phyloP scores from a whole-genome alignment of 2,797 vertebrate species.

The Ciconia nigra region DNA sequence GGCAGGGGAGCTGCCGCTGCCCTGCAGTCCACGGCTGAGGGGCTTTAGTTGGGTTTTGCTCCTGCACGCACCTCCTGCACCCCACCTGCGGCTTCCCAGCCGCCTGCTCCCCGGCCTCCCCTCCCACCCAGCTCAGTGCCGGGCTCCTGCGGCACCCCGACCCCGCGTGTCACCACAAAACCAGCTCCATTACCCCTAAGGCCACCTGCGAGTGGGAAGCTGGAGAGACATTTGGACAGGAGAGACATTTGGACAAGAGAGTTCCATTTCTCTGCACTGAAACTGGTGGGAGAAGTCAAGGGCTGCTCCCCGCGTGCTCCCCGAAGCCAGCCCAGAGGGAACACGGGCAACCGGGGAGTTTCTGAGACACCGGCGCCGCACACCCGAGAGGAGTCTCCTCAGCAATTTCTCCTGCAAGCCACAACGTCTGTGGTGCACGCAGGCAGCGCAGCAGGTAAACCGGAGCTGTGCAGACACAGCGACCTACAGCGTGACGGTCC shows the following conservation, averaged over 20 bases:
- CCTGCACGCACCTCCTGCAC: background rate
- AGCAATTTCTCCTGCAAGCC: background rate
- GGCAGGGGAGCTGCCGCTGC: background rate
- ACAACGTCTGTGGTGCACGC: accelerated
- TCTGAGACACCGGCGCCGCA: accelerated
- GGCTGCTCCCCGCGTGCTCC: background rate
- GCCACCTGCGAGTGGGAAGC: background rate
- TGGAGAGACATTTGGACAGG: background rate
- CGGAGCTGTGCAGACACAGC: background rate
- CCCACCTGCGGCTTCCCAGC: background rate
- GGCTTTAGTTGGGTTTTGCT: background rate
- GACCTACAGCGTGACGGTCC: accelerated
- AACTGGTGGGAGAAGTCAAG: background rate
- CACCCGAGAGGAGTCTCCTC: background rate
- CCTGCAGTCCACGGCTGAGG: background rate
- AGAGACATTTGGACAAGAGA: too few species aligned
- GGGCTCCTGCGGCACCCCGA: accelerated
- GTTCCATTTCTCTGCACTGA: background rate
- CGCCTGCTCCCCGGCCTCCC: accelerated
- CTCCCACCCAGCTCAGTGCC: background rate
- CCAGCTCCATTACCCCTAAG: background rate
- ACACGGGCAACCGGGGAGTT: accelerated
- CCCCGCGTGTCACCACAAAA: accelerated
- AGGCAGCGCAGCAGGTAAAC: background rate
- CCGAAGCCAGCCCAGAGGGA: accelerated